phyloP scores from a whole-genome alignment of 2,888 invertebrate genomes.

The Agrochola lychnidis region DNA sequence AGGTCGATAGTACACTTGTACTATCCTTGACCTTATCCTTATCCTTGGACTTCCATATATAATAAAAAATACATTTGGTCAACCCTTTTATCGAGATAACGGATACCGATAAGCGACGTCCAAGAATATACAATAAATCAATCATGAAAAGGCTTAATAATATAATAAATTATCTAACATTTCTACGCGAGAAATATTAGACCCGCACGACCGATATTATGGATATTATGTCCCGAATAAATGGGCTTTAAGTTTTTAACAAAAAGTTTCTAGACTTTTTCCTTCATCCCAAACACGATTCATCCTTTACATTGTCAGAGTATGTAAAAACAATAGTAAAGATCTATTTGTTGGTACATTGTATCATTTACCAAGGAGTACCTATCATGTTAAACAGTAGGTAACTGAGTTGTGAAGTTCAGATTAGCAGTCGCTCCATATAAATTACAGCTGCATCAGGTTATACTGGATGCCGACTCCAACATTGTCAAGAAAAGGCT shows the following conservation, averaged over 20 bases:
- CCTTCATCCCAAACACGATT: neutral
- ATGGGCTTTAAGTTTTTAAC: neutral
- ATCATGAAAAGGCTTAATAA: conserved; percentile 19
- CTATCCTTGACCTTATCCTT: too few relatives aligned
- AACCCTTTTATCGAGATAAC: conserved; percentile 29
- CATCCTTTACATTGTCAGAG: neutral
- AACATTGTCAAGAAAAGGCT: neutral
- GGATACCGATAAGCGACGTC: conserved; percentile 19
- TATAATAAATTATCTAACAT: conserved; percentile 27
- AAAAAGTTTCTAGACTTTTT: neutral
- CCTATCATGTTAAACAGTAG: neutral
- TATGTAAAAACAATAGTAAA: neutral
- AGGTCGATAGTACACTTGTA: neutral
- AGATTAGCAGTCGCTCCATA: neutral
- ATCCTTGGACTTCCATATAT: too few relatives aligned
- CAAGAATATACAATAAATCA: conserved; percentile 37
- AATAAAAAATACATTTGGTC: conserved; percentile 15
- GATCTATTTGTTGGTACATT: neutral
- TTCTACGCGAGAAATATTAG: conserved; percentile 25
- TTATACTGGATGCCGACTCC: neutral
- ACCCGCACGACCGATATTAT: neutral
- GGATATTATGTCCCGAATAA: neutral
- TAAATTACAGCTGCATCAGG: neutral
- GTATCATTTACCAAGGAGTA: neutral
- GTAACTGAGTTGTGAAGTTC: too few relatives aligned